Conservation (phyloP, 2,113 vertebrate genomes). For the Melanostigma gelatinosum region DNA sequence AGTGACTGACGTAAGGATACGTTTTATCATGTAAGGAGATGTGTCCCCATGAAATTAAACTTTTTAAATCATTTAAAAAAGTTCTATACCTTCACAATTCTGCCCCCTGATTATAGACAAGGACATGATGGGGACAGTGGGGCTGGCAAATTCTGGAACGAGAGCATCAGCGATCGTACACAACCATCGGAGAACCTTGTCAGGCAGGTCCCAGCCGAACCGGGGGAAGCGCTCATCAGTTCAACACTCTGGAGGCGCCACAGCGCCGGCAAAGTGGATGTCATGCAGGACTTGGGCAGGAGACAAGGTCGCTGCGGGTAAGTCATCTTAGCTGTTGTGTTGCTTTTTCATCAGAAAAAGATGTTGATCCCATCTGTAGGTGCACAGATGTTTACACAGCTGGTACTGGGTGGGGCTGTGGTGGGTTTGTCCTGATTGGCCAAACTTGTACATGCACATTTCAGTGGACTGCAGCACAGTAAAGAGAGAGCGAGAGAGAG, state of each 20-base stretch:
- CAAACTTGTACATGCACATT: slow-evolving; percentile 1
- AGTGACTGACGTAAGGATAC: background rate
- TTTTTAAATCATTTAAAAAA: background rate
- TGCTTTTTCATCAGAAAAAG: slow-evolving; percentile 34
- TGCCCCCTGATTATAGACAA: slow-evolving; percentile 22
- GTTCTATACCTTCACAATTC: background rate
- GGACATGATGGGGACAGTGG: background rate
- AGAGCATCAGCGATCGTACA: background rate
- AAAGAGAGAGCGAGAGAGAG: background rate
- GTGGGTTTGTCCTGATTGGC: slow-evolving; percentile 10
- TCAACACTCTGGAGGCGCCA: slow-evolving; percentile 14
- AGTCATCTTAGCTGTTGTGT: slow-evolving; percentile 21
- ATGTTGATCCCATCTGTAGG: slow-evolving; percentile 25
- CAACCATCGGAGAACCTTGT: slow-evolving; percentile 1
- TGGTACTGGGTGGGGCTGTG: slow-evolving; percentile 9
- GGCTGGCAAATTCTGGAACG: background rate
- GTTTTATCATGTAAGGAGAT: background rate
- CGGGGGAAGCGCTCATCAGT: slow-evolving; percentile 27
- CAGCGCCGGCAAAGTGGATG: background rate
- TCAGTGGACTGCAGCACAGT: background rate
- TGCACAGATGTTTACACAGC: slow-evolving; percentile 41
- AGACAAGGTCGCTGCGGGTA: slow-evolving; percentile 56
- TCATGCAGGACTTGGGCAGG: slow-evolving; percentile 21
- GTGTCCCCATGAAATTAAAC: background rate
- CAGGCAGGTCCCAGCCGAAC: slow-evolving; percentile 17